A percentile compares a stretch with the other conserved stretches of the same genome.
Conservation (phyloP, 2,888 invertebrate genomes). For the Meliscaeva auricollis region DNA sequence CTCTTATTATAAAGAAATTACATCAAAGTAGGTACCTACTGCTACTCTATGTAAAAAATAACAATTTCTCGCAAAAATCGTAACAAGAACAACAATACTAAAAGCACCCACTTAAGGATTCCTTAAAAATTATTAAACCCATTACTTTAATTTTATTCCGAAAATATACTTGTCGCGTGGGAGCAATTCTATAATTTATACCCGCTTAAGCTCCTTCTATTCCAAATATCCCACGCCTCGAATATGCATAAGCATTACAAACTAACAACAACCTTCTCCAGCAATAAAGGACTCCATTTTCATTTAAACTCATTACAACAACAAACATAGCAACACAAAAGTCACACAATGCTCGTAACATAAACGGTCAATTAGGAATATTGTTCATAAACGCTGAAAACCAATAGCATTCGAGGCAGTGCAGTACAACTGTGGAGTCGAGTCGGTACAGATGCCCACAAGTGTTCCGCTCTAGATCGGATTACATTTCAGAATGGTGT, state of each 20-base stretch:
- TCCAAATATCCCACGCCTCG: slow-evolving; percentile 17
- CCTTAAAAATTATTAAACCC: slow-evolving; percentile 28
- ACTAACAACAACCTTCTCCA: background rate
- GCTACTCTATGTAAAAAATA: background rate
- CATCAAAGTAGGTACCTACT: background rate
- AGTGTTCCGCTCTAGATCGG: slow-evolving; percentile 63
- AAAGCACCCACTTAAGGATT: slow-evolving; percentile 3
- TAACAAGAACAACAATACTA: background rate
- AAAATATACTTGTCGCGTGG: slow-evolving; percentile 46
- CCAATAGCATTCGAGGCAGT: slow-evolving; percentile 21
- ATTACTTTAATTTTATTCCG: slow-evolving; percentile 40
- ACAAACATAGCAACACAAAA: slow-evolving; percentile 33
- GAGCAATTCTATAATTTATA: slow-evolving; percentile 40
- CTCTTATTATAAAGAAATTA: background rate
- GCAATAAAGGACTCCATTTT: background rate
- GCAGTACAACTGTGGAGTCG: background rate
- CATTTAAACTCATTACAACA: background rate
- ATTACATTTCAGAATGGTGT: slow-evolving; percentile 34
- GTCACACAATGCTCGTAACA: slow-evolving; percentile 43
- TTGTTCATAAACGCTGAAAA: slow-evolving; percentile 64
- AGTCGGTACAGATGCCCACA: slow-evolving; percentile 53
- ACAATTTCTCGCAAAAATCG: background rate
- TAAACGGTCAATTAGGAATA: slow-evolving; percentile 71
- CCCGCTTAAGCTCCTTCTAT: background rate
- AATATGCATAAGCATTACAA: background rate